Evolutionary conservation across 2,888 invertebrate genomes (phyloP).

Genomic region (Leptinotarsa juncta): DNA sequence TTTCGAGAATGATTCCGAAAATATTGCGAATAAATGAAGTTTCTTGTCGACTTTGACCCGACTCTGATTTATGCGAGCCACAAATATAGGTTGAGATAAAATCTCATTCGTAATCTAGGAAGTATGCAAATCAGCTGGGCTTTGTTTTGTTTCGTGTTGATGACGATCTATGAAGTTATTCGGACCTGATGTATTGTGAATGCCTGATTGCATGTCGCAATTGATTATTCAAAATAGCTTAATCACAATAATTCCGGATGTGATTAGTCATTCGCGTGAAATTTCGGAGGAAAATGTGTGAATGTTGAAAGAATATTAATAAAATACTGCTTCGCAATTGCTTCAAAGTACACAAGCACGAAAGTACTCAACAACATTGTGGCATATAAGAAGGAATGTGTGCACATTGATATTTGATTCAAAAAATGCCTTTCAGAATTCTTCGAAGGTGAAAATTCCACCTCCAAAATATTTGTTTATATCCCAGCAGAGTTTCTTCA

Average conservation of each 20-base stretch:
- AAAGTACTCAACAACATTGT: no score
- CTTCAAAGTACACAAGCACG: no score
- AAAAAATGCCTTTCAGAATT: no score
- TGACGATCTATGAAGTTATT: neutral
- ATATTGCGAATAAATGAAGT: neutral
- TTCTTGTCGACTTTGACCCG: conserved; percentile 11
- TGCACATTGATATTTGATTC: no score
- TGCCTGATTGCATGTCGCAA: neutral
- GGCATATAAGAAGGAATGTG: no score
- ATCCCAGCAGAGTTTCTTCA: no score
- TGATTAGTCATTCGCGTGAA: no score
- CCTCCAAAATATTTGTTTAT: no score
- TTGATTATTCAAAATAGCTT: neutral
- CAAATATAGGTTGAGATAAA: conserved; percentile 6
- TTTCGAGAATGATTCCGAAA: neutral
- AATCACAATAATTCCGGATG: neutral
- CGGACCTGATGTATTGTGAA: neutral
- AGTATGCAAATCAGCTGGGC: neutral
- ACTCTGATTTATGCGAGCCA: neutral
- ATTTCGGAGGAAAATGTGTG: no score
- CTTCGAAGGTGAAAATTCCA: no score
- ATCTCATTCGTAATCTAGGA: neutral
- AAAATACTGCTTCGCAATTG: no score
- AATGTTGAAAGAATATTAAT: no score
- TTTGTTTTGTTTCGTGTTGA: neutral